Evolutionary conservation across 2,797 vertebrate genomes (phyloP).

Genomic region (Tinamus major): DNA sequence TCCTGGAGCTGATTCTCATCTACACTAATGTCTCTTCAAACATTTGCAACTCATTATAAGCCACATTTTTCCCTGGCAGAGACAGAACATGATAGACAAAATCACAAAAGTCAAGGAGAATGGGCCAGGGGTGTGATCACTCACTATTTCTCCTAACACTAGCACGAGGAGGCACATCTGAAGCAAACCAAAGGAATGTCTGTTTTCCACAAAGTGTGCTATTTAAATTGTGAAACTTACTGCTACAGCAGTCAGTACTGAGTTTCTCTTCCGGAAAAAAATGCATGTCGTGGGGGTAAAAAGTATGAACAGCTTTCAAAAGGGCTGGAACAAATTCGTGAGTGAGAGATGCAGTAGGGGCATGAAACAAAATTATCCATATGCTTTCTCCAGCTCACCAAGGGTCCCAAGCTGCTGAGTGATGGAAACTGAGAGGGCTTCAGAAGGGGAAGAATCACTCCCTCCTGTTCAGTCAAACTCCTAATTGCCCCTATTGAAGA

Average conservation of each 20-base stretch:
- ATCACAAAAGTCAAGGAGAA: neutral
- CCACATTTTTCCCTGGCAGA: slow-evolving; percentile 26
- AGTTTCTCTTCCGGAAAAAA: neutral
- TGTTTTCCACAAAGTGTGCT: neutral
- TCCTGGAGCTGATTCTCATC: neutral
- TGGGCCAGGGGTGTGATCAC: neutral
- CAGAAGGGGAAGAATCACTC: neutral
- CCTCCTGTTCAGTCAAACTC: neutral
- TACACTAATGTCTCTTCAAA: neutral
- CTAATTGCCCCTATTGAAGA: neutral
- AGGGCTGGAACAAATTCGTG: neutral
- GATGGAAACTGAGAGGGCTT: neutral
- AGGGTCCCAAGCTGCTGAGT: neutral
- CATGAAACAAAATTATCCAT: neutral
- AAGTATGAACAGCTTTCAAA: neutral
- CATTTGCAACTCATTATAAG: slow-evolving; percentile 11
- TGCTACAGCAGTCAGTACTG: neutral
- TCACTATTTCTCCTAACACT: neutral
- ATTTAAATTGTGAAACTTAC: neutral
- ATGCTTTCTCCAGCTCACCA: fast-evolving
- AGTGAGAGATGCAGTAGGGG: neutral
- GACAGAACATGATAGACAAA: neutral
- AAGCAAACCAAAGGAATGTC: neutral
- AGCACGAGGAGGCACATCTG: neutral
- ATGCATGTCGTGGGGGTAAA: neutral